Evolutionary conservation across 2,797 vertebrate genomes (phyloP), one percentile per base, ranked within the genome.

Genomic region (Notolepis coatsorum): DNA sequence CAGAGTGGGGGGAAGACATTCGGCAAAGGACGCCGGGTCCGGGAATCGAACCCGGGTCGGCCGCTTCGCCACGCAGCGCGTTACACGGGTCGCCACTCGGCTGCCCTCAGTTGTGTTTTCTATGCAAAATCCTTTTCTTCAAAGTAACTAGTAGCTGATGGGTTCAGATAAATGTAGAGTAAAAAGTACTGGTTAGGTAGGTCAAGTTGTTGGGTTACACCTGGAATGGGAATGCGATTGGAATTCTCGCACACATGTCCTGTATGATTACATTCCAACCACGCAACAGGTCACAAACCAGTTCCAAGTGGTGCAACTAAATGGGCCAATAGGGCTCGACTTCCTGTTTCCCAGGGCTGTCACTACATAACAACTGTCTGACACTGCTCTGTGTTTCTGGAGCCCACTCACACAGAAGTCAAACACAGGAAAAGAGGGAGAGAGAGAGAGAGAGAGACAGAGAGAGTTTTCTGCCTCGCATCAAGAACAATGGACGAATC

Each of bases 261-360:
- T 75, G 83, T 68, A 61, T 64, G 73, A 75, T 74, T 54, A 59
- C 85, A 84, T 88, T 88, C 79, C 82, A 79, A 49, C 45, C 67
- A 51, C 48, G 24, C 50, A 48, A 2, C 15, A 50, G 52, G 57
- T 82, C 45, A 52, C 43, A 57, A 77, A 65, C 70, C 61, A 49
- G 54, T 65, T 57, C 68, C 15, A 23, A 57, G 49, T 53, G 30
- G 20, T 55, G 28, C 30, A 39, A 58, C 53, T 51, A n/a, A n/a
- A 38, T 41, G 37, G 65, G 61, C 87, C 88, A 87, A 88, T 84
- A 24, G 67, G 80, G 27, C 24, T 80, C 61, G 15, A 82, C 78
- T 91, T 93, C 91, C 89, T 91, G 91, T 79, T 88, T 88, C 69
- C 55, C 56, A 50, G 68, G 61, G 12, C 46, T 65, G 51, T n/a